Percentiles rank a stretch among this genome's conserved stretches.
These are phyloP conservation scores for Rhimphoctona megacephalus DNA, from an alignment of 2,888 invertebrate species.

Conservation along the genomic window DNA sequence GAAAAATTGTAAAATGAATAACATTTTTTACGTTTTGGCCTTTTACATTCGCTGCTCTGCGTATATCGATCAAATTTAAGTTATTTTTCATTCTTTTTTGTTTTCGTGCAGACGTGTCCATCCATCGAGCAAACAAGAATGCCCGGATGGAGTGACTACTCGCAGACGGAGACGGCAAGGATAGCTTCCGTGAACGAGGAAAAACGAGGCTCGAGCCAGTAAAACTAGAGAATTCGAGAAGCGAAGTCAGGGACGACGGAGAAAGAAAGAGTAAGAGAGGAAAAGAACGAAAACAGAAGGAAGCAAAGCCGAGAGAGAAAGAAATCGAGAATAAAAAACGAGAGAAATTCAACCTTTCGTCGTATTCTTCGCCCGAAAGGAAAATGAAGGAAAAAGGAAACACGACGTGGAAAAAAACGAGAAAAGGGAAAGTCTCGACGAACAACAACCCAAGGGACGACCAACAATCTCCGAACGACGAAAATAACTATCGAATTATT, in stretches of 20 bases:
- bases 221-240: conserved; percentile 46
- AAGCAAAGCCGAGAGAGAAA: conserved; percentile 44
- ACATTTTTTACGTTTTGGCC: neutral
- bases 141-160: conserved; percentile 79
- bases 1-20: too few species aligned
- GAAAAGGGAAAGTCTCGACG: conserved; percentile 2
- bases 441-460: conserved; percentile 18
- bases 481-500: conserved; percentile 56
- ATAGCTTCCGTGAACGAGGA: conserved; percentile 82
- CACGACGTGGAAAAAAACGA: neutral
- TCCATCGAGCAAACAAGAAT: conserved; percentile 83
- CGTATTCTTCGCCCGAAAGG: conserved; percentile 7
- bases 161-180: conserved; percentile 80
- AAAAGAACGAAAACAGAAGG: conserved; percentile 52
- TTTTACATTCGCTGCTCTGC: neutral
- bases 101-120: conserved; percentile 73
- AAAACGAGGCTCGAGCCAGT: conserved; percentile 80
- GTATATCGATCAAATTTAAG: neutral
- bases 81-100: conserved; percentile 2
- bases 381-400: conserved; percentile 6
- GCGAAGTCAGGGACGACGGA: conserved; percentile 31
- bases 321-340: conserved; percentile 53
- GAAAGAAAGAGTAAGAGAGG: conserved; percentile 25
- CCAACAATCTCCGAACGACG: conserved; percentile 44
- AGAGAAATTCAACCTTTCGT: conserved; percentile 46